A percentile compares a stretch with the other conserved stretches of the same genome.
These are phyloP conservation scores for Sinelater perroti DNA, from an alignment of 2,888 invertebrate genomes.

Conservation along the genomic window DNA sequence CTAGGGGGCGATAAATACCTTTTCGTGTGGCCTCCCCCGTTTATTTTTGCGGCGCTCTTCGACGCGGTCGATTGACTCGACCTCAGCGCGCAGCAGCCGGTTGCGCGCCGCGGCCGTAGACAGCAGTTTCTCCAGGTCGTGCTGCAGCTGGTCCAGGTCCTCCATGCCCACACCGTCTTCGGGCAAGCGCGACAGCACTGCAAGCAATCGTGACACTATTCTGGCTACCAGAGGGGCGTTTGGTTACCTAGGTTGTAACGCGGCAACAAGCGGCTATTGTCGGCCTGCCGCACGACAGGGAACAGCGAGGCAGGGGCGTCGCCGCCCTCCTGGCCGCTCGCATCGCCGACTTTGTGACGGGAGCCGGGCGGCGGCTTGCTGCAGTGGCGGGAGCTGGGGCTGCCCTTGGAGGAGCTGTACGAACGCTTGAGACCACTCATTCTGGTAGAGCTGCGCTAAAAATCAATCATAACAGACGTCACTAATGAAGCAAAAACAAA, in stretches of 20 bases:
- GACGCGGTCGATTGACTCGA: constrained; percentile 73
- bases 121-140: constrained; percentile 86
- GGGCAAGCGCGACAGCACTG: constrained; percentile 70
- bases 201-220: too few species aligned
- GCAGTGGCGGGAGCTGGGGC: constrained; percentile 61
- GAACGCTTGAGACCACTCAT: constrained; percentile 31
- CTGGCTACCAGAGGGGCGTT: too few species aligned
- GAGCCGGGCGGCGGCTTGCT: constrained; percentile 65
- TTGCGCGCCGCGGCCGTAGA: constrained; percentile 84
- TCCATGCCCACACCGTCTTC: constrained; percentile 87
- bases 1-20: constrained; percentile 43
- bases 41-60: constrained; percentile 66
- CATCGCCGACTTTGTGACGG: constrained; percentile 63
- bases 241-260: constrained; percentile 66
- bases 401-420: constrained; percentile 54
- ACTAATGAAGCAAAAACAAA: neutral
- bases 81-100: constrained; percentile 80
- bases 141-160: constrained; percentile 86
- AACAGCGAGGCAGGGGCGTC: constrained; percentile 63
- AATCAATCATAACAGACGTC: neutral
- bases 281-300: constrained; percentile 75
- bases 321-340: constrained; percentile 56
- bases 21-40: constrained; percentile 53
- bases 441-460: neutral
- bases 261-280: constrained; percentile 73